Evolutionary conservation across 2,888 invertebrate species (phyloP).

Genomic region (Sericinus montela): DNA sequence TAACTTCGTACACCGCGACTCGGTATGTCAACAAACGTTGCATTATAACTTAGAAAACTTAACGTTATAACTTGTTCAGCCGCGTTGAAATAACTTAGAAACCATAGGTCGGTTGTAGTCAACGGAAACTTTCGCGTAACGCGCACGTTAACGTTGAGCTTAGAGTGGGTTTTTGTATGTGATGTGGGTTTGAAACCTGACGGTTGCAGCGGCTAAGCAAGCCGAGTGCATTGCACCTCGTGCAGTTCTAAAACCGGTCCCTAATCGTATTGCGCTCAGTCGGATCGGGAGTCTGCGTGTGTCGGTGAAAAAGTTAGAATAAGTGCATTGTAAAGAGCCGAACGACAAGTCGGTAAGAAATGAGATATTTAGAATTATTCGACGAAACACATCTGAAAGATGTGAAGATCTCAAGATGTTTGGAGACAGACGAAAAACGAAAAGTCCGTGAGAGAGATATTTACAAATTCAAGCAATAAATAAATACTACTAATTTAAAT

Average conservation of each 20-base stretch:
- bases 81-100: slow-evolving; percentile 36
- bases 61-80: slow-evolving; percentile 31
- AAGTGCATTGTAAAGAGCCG: slow-evolving; percentile 30
- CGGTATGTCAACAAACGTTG: slow-evolving; percentile 35
- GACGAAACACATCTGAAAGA: not conserved
- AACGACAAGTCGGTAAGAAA: slow-evolving; percentile 6
- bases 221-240: slow-evolving; percentile 55
- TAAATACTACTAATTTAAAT: no score
- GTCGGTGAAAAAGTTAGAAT: slow-evolving; percentile 63
- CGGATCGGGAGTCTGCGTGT: slow-evolving; percentile 40
- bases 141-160: slow-evolving; percentile 40
- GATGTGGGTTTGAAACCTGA: slow-evolving; percentile 37
- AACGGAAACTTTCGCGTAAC: slow-evolving; percentile 20
- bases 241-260: slow-evolving; percentile 58
- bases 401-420: no score
- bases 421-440: no score
- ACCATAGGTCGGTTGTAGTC: slow-evolving; percentile 33
- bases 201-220: slow-evolving; percentile 38
- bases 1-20: slow-evolving; percentile 33
- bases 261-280: slow-evolving; percentile 64
- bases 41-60: slow-evolving; percentile 28
- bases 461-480: no score
- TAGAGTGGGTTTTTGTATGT: slow-evolving; percentile 29
- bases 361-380: slow-evolving; percentile 10
- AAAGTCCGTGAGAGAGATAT: no score